Evolutionary conservation across 64 coral and sea anemone genomes (phyloP), one percentile per base, ranked within the genome.

Genomic region (Porites australiensis): DNA sequence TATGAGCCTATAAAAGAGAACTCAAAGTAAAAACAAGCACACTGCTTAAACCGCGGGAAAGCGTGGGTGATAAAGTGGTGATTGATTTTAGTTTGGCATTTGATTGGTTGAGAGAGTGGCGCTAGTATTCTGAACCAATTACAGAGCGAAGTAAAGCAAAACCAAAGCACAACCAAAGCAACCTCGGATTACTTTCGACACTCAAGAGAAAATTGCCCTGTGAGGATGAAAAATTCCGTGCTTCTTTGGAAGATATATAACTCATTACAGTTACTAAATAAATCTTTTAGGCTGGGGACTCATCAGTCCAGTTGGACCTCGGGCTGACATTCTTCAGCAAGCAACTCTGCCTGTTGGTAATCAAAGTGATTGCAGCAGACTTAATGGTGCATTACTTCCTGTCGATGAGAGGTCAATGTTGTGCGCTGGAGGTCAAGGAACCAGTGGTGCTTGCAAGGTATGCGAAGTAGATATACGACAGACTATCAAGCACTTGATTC

Each of bases 301-400:
- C 52, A 76, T 72, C n/a, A 44, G 50, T n/a, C 81, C 81, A 18
- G 82, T 71, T 66, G 90, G 90, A 50, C 63, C 16, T 67, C 57
- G 82, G 2, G 79, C 90, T 49, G 55, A 87, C 48, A 65, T 19
- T 23, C 82, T 92, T 44, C 90, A 92, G 52, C 90, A 92, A 50
- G 90, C 90, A 16, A 68, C 77, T 58, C 81, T 92, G 11, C 90
- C 90, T 6, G 90, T 92, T 4, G 90, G 81, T 48, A 13, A 6
- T 47, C 90, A 92, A 72, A 49, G 59, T 14, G 88, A 44, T 8
- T 82, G 78, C 37, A 60, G 53, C 59, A 21, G 54, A 58, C 13
- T 61, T 3, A 82, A 82, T 52, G 78, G 78, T 15, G 12, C 20
- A 82, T 18, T 82, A 27, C 0, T 11, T 60, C 54, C 78, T 11